phyloP scores from a whole-genome alignment of 2,888 invertebrate genomes.

The Erebia ligea region DNA sequence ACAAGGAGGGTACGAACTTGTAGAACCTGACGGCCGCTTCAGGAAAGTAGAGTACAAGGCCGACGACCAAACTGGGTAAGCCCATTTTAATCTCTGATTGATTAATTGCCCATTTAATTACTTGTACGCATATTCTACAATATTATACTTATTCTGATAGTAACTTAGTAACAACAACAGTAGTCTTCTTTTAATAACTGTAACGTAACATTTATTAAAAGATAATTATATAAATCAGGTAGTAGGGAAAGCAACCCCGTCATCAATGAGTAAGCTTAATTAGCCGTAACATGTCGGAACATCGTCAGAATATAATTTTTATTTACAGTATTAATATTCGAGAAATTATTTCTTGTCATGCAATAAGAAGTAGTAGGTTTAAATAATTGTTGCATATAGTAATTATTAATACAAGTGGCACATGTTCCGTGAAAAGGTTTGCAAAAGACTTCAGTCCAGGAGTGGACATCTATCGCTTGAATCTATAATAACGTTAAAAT shows the following conservation, averaged over 20 bases:
- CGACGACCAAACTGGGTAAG: constrained; percentile 80
- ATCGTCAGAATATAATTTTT: not conserved
- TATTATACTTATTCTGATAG: not conserved
- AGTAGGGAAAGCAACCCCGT: constrained; percentile 5
- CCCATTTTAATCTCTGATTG: not conserved
- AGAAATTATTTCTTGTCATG: not conserved
- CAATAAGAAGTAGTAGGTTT: not conserved
- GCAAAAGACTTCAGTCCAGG: too few species aligned
- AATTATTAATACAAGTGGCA: too few species aligned
- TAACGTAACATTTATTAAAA: constrained; percentile 12
- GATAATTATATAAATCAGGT: constrained; percentile 6
- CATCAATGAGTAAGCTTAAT: constrained; percentile 6
- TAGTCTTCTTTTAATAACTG: not conserved
- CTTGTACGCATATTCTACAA: not conserved
- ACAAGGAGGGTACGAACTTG: constrained; percentile 84
- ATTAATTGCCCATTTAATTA: not conserved
- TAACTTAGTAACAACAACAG: too few species aligned
- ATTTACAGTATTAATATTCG: not conserved
- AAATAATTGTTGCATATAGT: too few species aligned
- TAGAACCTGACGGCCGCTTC: constrained; percentile 85
- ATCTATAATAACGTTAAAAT: too few species aligned
- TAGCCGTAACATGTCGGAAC: not conserved
- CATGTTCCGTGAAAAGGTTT: too few species aligned
- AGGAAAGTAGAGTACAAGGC: constrained; percentile 87
- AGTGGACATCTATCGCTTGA: too few species aligned